Evolutionary conservation across 1,140 invertebrate species (phyloP).

Genomic region (Brachionus angularis): DNA sequence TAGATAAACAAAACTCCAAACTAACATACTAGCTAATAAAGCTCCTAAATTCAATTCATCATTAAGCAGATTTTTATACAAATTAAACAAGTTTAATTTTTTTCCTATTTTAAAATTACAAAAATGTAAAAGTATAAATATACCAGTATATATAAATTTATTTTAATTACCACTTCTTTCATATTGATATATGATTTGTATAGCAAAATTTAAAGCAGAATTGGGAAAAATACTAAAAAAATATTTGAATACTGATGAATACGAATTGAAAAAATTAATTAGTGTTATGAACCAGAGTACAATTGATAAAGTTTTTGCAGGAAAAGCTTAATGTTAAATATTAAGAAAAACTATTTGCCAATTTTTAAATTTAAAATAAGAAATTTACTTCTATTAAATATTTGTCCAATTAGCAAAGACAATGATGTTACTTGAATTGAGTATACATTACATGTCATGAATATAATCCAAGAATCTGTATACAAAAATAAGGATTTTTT

Average conservation of each 20-base stretch:
- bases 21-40: slow-evolving; percentile 3
- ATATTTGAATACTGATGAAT: slow-evolving; percentile 10
- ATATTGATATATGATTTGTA: slow-evolving; percentile 38
- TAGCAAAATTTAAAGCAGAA: slow-evolving; percentile 25
- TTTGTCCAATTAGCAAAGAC: slow-evolving; percentile 28
- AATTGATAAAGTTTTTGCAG: slow-evolving; percentile 37
- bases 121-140: neutral
- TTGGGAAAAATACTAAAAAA: slow-evolving; percentile 40
- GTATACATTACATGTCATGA: slow-evolving; percentile 7
- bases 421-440: slow-evolving; percentile 29
- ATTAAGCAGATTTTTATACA: slow-evolving; percentile 14
- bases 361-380: neutral
- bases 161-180: slow-evolving; percentile 28
- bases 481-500: slow-evolving; percentile 32
- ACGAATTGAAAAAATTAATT: slow-evolving; percentile 26
- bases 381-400: slow-evolving; percentile 39
- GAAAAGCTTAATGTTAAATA: slow-evolving; percentile 17
- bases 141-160: neutral
- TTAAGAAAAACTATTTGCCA: neutral
- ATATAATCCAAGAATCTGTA: neutral
- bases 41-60: slow-evolving; percentile 29
- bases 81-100: neutral
- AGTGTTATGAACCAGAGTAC: slow-evolving; percentile 29
- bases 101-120: slow-evolving; percentile 1
- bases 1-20: neutral